These are phyloP conservation scores for Chrysogorgia sp. DNA, from an alignment of 92 coral and sea anemone genomes.

Conservation along the genomic window DNA sequence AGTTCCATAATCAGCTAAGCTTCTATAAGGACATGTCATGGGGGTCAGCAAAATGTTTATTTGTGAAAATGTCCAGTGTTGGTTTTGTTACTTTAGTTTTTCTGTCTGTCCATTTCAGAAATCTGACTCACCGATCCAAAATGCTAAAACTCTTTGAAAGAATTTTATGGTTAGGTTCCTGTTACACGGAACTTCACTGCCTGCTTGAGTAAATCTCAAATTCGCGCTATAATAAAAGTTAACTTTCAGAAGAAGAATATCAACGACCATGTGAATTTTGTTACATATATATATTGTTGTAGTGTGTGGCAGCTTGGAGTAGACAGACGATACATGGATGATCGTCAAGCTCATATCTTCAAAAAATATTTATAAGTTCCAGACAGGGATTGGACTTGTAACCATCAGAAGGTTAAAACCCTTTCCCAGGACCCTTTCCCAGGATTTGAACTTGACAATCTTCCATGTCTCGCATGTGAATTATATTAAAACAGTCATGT, in stretches of 20 bases:
- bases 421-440: no score
- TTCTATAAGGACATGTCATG: slow-evolving; percentile 50
- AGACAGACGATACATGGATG: no score
- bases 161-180: slow-evolving; percentile 15
- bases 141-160: slow-evolving; percentile 31
- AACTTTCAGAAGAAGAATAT: slow-evolving; percentile 40
- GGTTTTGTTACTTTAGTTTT: slow-evolving; percentile 20
- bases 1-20: slow-evolving; percentile 49
- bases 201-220: slow-evolving; percentile 42
- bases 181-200: slow-evolving; percentile 9
- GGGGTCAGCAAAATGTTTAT: slow-evolving; percentile 32
- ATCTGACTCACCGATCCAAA: slow-evolving; percentile 49
- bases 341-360: no score
- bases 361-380: no score
- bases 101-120: slow-evolving; percentile 9
- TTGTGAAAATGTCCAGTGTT: slow-evolving; percentile 18
- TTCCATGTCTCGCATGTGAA: no score
- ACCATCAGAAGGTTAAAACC: no score
- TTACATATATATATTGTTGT: no score
- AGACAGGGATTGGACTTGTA: no score
- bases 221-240: slow-evolving; percentile 39
- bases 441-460: no score
- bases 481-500: no score
- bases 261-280: neutral
- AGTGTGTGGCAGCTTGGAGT: no score